Evolutionary conservation across 2,888 invertebrate species (phyloP).

Genomic region (Drosophila fulvimacula): DNA sequence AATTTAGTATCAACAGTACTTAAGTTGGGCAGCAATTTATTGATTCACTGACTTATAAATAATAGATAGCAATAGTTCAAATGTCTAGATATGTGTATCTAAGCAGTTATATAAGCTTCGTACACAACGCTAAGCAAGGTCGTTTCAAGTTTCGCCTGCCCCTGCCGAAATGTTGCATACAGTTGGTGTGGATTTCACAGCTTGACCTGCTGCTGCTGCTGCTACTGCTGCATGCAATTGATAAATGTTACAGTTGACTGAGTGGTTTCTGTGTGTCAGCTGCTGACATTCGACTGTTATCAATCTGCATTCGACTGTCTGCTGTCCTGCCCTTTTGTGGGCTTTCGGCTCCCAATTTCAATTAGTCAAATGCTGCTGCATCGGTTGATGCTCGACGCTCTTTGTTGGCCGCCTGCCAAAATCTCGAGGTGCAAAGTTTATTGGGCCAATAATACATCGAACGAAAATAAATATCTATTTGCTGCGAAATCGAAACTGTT

Average conservation of each 20-base stretch:
- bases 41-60: neutral
- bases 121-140: constrained; percentile 12
- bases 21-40: neutral
- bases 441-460: constrained; percentile 69
- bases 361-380: constrained; percentile 28
- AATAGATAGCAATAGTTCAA: constrained; percentile 5
- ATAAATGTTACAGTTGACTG: constrained; percentile 13
- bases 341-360: constrained; percentile 16
- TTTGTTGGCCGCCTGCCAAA: constrained; percentile 60
- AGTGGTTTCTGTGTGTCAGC: neutral
- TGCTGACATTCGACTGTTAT: constrained; percentile 20
- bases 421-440: constrained; percentile 71
- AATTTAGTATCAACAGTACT: neutral
- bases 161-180: constrained; percentile 2
- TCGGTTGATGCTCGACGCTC: constrained; percentile 14
- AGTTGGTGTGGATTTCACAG: constrained; percentile 18
- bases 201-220: constrained; percentile 10
- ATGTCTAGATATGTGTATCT: neutral
- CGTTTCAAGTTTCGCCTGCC: neutral
- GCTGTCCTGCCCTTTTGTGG: neutral
- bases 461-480: constrained; percentile 27
- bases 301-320: constrained; percentile 8
- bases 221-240: constrained; percentile 7
- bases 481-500: constrained; percentile 53
- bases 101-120: neutral